Evolutionary conservation across 2,888 invertebrate species (phyloP), one percentile per base, ranked within the genome.

Genomic region (Parascotia fuliginaria): DNA sequence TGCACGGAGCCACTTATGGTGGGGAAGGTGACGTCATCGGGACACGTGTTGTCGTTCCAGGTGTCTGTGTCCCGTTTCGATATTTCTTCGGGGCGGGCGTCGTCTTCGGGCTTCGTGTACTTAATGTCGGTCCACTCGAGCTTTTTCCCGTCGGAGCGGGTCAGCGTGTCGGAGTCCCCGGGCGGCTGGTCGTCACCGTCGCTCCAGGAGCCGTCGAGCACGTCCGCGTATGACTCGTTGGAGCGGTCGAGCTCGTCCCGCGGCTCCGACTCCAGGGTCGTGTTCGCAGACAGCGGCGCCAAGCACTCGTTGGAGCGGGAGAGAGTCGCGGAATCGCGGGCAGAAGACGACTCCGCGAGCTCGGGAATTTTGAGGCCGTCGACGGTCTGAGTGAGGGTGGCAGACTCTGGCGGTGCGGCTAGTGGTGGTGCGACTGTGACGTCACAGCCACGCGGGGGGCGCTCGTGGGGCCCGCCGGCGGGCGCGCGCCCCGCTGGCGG

Each of bases 31-130:
- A 96, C 92, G 76, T 96, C 96, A 77, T 96, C 96, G 0, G 95
- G 95, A 42, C 95, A 95, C 0, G 95, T 95, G 78, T 96, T 95
- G 45, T 97, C 96, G 72, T 96, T 96, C 96, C 97, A 97, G 0
- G 96, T 96, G 75, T 96, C 96, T 12, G 93, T 92, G 42, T 75
- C 75, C 9, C 59, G 77, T 11, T 73, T 77, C 0, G 77, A 73
- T 0, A 64, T 60, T 1, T 81, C 81, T 1, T 79, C 80, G 2
- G 65, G 61, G 6, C 13, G 22, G 0, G 47, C 39, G 1, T 45
- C 15, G 9, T 59, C 56, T 1, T 56, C 58, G 2, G 49, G 41
- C 22, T 70, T 70, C 6, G 67, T 55, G 39, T 58, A 69, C 12
- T 82, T 81, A 32, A 83, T 77, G 46, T 88, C 88, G 0, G 84